Percentiles rank a stretch among this genome's conserved stretches.
phyloP scores from a whole-genome alignment of 2,113 vertebrate genomes.

The Aythya baeri region DNA sequence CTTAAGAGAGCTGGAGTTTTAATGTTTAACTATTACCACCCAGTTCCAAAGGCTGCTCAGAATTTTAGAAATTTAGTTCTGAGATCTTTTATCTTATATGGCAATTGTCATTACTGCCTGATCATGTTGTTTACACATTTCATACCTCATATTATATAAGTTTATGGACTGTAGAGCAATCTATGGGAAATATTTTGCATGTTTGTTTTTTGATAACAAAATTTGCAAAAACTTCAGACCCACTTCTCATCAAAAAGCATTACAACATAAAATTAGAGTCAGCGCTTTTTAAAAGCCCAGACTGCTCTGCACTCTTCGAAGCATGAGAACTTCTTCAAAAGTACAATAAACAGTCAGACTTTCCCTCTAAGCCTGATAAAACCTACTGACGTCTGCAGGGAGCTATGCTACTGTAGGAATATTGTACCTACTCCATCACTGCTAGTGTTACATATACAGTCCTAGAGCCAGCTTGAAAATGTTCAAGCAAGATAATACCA shows the following conservation, averaged over 20 bases:
- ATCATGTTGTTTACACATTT: neutral
- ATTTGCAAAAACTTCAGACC: neutral
- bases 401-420: constrained; percentile 1
- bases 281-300: neutral
- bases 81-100: neutral
- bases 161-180: neutral
- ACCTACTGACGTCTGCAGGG: constrained; percentile 27
- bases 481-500: neutral
- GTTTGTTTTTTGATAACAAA: neutral
- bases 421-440: constrained; percentile 12
- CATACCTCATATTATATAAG: neutral
- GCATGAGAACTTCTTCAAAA: neutral
- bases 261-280: neutral
- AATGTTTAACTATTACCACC: neutral
- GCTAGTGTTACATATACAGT: neutral
- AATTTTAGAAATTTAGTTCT: neutral
- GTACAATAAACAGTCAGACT: neutral
- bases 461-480: constrained; percentile 12
- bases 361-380: constrained; percentile 25
- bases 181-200: neutral
- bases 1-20: neutral
- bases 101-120: neutral
- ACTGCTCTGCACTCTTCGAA: neutral
- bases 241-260: neutral
- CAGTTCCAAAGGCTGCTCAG: neutral